A percentile compares a stretch with the other conserved stretches of the same genome.
These are phyloP conservation scores for Mythimna lalbum DNA, from an alignment of 2,888 invertebrate species.

Conservation along the genomic window DNA sequence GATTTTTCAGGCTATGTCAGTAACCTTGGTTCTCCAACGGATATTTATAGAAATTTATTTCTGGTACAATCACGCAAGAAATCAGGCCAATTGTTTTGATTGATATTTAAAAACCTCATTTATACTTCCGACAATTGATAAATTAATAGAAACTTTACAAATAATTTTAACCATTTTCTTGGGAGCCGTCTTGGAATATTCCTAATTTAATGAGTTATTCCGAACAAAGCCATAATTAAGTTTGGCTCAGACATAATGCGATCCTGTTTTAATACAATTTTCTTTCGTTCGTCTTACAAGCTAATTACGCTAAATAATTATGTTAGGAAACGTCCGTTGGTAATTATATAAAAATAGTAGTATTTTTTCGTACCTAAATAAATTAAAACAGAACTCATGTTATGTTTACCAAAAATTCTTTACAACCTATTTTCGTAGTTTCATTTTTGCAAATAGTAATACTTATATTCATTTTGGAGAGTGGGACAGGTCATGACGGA, in stretches of 20 bases:
- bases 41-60: no score
- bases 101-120: neutral
- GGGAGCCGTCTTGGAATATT: constrained; percentile 26
- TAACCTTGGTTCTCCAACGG: no score
- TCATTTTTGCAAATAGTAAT: no score
- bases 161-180: constrained; percentile 7
- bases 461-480: no score
- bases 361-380: neutral
- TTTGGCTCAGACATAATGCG: constrained; percentile 30
- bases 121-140: neutral
- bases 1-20: no score
- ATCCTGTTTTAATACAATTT: constrained; percentile 43
- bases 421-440: no score
- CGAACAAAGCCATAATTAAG: constrained; percentile 44
- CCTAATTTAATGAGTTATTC: constrained; percentile 50
- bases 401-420: neutral
- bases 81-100: neutral
- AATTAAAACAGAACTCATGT: neutral
- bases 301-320: constrained; percentile 35
- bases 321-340: constrained; percentile 14
- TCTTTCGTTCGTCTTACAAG: constrained; percentile 22
- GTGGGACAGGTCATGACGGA: no score
- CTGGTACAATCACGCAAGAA: no score
- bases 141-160: neutral
- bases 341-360: constrained; percentile 1